Evolutionary conservation across 2,888 invertebrate species (phyloP).

Genomic region (Cephus rjabovi): DNA sequence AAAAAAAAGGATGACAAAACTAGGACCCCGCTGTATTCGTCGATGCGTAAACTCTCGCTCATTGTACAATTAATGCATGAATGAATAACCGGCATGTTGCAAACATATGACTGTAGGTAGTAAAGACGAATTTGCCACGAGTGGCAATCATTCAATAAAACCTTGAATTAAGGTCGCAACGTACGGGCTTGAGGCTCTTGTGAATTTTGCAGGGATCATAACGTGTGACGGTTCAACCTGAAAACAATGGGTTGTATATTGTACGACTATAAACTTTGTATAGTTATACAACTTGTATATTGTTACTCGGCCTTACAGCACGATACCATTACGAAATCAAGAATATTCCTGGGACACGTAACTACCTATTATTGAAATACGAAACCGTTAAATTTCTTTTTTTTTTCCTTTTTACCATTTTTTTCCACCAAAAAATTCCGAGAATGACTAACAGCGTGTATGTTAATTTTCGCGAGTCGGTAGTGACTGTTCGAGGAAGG

Average conservation of each 20-base stretch:
- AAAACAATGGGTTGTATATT: not conserved
- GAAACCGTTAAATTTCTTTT: not conserved
- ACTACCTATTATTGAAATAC: not conserved
- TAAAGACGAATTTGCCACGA: conserved; percentile 7
- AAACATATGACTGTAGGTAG: not conserved
- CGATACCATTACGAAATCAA: not conserved
- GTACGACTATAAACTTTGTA: not conserved
- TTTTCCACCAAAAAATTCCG: not conserved
- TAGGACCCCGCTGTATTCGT: not conserved
- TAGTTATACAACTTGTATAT: no score
- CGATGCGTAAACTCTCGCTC: not conserved
- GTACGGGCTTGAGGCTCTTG: not conserved
- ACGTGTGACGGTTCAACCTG: not conserved
- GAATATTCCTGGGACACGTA: not conserved
- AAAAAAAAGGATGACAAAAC: not conserved
- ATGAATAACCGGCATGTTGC: not conserved
- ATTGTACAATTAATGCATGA: not conserved
- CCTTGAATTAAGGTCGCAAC: conserved; percentile 30
- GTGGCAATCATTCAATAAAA: conserved; percentile 34
- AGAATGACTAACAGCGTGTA: not conserved
- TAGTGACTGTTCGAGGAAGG: not conserved
- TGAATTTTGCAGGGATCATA: not conserved
- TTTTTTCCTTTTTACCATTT: not conserved
- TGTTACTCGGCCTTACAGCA: not conserved
- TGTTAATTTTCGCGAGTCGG: not conserved